A percentile compares a stretch with the other conserved stretches of the same genome.
These are phyloP conservation scores for Laupala kohalensis DNA, from an alignment of 1,140 invertebrate species.

Conservation along the genomic window DNA sequence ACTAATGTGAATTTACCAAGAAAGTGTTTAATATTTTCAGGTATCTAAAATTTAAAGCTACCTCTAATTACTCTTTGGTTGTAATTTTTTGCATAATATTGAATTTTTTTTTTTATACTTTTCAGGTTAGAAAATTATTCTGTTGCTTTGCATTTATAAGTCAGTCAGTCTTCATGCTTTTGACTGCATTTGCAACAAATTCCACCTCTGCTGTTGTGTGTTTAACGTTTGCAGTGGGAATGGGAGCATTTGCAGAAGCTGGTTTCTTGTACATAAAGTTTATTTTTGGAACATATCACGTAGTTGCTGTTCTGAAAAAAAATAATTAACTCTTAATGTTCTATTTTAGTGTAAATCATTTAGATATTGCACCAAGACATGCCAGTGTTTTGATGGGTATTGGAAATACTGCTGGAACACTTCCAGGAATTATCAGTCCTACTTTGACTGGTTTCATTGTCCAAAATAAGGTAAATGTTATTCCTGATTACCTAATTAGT, in stretches of 20 bases:
- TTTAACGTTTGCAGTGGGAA: conserved; percentile 70
- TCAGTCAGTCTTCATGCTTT: conserved; percentile 73
- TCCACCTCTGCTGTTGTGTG: conserved; percentile 52
- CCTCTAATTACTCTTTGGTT: too few relatives aligned
- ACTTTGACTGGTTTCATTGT: conserved; percentile 64
- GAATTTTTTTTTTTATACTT: neutral
- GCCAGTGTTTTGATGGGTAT: conserved; percentile 75
- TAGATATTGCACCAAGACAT: conserved; percentile 74
- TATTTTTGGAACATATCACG: neutral
- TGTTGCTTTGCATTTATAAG: conserved; percentile 64
- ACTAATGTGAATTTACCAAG: too few relatives aligned
- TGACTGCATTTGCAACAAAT: conserved; percentile 52
- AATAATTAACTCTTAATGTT: neutral
- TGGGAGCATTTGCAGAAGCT: conserved; percentile 79
- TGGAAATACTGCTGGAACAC: conserved; percentile 73
- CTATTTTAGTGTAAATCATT: conserved; percentile 58
- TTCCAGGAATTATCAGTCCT: conserved; percentile 78
- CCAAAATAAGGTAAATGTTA: conserved; percentile 41
- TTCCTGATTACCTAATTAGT: too few relatives aligned
- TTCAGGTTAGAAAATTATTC: conserved; percentile 54
- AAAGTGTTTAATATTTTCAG: too few relatives aligned
- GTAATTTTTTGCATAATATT: too few relatives aligned
- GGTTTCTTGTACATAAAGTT: conserved; percentile 52
- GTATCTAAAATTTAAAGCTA: too few relatives aligned
- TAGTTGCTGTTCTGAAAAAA: neutral